Evolutionary conservation across 1,140 invertebrate genomes (phyloP), one percentile per base, ranked within the genome.

Genomic region (Drosophila biarmipes): DNA sequence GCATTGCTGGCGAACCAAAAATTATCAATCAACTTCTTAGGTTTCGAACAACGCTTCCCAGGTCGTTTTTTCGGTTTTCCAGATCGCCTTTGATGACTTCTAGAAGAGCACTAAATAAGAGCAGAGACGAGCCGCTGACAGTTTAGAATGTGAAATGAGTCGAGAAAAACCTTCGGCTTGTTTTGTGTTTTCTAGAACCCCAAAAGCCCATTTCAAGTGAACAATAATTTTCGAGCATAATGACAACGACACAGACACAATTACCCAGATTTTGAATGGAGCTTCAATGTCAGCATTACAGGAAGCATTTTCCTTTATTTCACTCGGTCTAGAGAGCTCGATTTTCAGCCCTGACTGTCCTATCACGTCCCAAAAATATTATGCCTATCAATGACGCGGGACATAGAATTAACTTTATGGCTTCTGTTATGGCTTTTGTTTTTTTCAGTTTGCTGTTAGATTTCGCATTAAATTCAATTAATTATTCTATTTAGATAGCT

Each of bases 401-500:
- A 59, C 49, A 73, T 68, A 43, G 42, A 69, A 73, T 58, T 42
- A 66, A 43, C 42, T 66, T n/a, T n/a, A n/a, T n/a, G n/a, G n/a
- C n/a, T n/a, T n/a, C n/a, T n/a, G n/a, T n/a, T n/a, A n/a, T n/a
- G n/a, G n/a, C n/a, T n/a, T n/a, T n/a, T n/a, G n/a, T n/a, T n/a
- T 49, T 27, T 62, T 61, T 46, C 10, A 27, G 24, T 46, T 67
- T 40, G 54, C 58, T 68, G 54, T 63, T 76, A 29, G 51, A 51
- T 66, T 69, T 87, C 74, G 82, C 79, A 82, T 82, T 76, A 87
- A 79, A 75, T 63, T 63, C 46, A 69, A 75, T 86, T 87, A 75
- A 78, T 87, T 86, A 78, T 81, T 38, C 38, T 58, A 75, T 56
- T 73, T 73, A 8, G 38, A 34, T 54, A 59, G 66, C 38, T 43